phyloP scores from a whole-genome alignment of 1,140 invertebrate genomes.

The Cyclina sinensis region DNA sequence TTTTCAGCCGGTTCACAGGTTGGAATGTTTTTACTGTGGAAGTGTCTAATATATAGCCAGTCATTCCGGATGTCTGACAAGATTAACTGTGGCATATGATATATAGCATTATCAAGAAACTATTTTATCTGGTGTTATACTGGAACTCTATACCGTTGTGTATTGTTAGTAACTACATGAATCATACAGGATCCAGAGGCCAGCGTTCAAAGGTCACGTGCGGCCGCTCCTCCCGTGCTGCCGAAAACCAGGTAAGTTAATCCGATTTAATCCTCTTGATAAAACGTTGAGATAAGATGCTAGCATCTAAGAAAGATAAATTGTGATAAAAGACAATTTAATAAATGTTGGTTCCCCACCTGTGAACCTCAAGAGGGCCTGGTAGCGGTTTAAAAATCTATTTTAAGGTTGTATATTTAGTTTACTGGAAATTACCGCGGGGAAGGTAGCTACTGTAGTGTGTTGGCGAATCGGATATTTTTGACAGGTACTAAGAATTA shows the following conservation, averaged over 20 bases:
- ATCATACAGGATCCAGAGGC: neutral
- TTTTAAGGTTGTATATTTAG: neutral
- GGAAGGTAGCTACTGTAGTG: neutral
- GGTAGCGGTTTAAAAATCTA: too few relatives aligned
- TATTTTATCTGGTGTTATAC: slow-evolving; percentile 8
- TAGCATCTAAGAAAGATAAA: slow-evolving; percentile 5
- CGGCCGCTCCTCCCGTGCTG: neutral
- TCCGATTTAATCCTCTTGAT: slow-evolving; percentile 8
- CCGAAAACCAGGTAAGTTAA: neutral
- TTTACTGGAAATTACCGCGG: neutral
- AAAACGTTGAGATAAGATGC: slow-evolving; percentile 29
- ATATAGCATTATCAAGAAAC: neutral
- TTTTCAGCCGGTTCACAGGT: too few relatives aligned
- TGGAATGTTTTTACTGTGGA: too few relatives aligned
- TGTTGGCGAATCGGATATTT: neutral
- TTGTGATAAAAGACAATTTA: slow-evolving; percentile 47
- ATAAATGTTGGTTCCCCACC: slow-evolving; percentile 53
- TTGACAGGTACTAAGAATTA: too few relatives aligned
- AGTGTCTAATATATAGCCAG: too few relatives aligned
- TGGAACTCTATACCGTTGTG: neutral
- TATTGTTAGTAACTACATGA: neutral
- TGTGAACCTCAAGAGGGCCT: slow-evolving; percentile 5
- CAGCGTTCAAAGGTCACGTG: neutral
- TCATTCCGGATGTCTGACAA: neutral
- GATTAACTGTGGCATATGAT: neutral